Base-by-base conservation (phyloP, 2,113 vertebrate species). In the Cheirogaleus medius region DNA sequence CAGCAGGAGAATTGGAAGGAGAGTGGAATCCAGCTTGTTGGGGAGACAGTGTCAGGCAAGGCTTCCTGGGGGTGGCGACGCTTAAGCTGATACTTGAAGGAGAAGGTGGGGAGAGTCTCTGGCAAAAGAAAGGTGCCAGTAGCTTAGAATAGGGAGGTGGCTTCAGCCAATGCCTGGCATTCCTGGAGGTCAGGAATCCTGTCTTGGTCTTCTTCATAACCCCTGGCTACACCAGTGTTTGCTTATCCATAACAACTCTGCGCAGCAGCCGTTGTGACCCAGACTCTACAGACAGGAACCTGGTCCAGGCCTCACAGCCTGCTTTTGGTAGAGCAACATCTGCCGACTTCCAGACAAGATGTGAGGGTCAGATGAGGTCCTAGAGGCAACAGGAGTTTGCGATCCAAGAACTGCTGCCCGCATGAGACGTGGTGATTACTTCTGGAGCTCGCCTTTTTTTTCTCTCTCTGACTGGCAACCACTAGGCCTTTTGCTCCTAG, bases 301-400 rank as follows among this genome's bases (percentile, higher is more conserved):
- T 17, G 39, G 27, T 23, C 29, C 4, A 34, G 25, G 78, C 10
- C 37, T n/a, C 13, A 8, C 1, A 49, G 73, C 20, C 84, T 58
- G 37, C 37, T 58, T 29, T 58, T 39, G 20, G 25, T 20, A 5
- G 12, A 49, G 52, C 29, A 34, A 14, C 37, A 44, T 84, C 84
- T 95, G 87, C 80, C 17, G 5, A 20, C 73, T 37, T 77, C 71
- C 84, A 92, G 11, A 88, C 14, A 25, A 84, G 39, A 87, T 37
- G 11, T 20, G n/a, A 68, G 27, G 27, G 74, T 95, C 85, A 84
- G 63, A 54, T 87, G 88, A 92, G 95, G 56, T 90, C 34, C 80
- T n/a, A 23, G n/a, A 69, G 6, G 64, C 34, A 73, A 63, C 69
- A 76, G 63, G 63, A 37, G 12, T 52, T 49, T 49, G 58, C 83